phyloP scores from a whole-genome alignment of 1,140 invertebrate species.

The Temnothorax longispinosus region DNA sequence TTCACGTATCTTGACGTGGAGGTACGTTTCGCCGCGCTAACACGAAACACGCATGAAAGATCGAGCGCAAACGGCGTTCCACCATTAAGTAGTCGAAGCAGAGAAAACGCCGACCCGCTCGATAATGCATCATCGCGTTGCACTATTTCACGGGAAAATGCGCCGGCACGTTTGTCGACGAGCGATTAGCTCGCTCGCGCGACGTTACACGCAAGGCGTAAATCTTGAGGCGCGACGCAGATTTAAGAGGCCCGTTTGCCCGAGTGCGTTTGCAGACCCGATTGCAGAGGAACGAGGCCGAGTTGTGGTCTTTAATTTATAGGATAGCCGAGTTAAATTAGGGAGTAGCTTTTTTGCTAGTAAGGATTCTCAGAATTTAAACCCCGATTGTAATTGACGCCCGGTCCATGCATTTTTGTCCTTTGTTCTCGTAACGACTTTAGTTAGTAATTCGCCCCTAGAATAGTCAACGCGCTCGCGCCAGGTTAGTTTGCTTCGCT shows the following conservation, averaged over 20 bases:
- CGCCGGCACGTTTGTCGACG: conserved; percentile 54
- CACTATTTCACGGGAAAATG: conserved; percentile 55
- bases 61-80: conserved; percentile 25
- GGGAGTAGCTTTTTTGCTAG: conserved; percentile 29
- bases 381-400: conserved; percentile 39
- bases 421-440: conserved; percentile 41
- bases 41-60: conserved; percentile 38
- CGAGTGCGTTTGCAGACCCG: conserved; percentile 32
- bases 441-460: conserved; percentile 24
- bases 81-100: conserved; percentile 49
- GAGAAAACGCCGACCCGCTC: conserved; percentile 31
- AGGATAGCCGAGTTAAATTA: conserved; percentile 22
- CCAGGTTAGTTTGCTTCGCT: conserved; percentile 24
- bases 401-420: conserved; percentile 15
- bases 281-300: conserved; percentile 49
- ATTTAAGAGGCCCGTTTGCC: conserved; percentile 55
- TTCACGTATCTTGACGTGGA: conserved; percentile 22
- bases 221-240: conserved; percentile 59
- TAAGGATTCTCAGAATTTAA: conserved; percentile 53
- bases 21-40: conserved; percentile 10
- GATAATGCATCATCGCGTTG: conserved; percentile 56
- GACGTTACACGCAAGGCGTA: conserved; percentile 59
- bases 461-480: conserved; percentile 9
- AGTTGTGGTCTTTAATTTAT: conserved; percentile 74
- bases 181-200: conserved; percentile 45